phyloP scores from a whole-genome alignment of 2,888 invertebrate genomes.

The Caprella mutica region DNA sequence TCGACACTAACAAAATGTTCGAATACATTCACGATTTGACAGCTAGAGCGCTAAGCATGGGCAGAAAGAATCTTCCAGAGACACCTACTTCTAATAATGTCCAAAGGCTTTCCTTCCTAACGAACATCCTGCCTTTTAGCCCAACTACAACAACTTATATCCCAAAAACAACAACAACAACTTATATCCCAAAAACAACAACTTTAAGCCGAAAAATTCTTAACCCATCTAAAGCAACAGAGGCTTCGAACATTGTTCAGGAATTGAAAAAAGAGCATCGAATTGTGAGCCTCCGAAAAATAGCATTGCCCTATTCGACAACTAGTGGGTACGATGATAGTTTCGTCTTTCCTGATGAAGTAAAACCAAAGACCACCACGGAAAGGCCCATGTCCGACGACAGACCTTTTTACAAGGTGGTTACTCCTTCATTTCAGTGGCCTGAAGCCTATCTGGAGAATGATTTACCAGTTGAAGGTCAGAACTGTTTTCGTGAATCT shows the following conservation, averaged over 20 bases:
- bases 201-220: background rate
- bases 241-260: background rate
- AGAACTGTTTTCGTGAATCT: too few relatives aligned
- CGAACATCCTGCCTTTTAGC: background rate
- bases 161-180: background rate
- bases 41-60: background rate
- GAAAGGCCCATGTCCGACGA: background rate
- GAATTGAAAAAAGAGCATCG: background rate
- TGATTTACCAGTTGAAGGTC: too few relatives aligned
- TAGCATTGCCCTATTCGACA: too few relatives aligned
- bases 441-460: too few relatives aligned
- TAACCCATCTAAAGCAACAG: background rate
- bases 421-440: too few relatives aligned
- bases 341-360: background rate
- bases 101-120: background rate
- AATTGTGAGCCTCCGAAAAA: background rate
- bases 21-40: slow-evolving; percentile 1
- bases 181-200: background rate
- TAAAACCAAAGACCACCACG: background rate
- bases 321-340: slow-evolving; percentile 1
- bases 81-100: background rate
- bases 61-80: background rate
- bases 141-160: background rate
- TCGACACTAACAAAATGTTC: background rate
- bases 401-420: slow-evolving; percentile 1